phyloP scores from a whole-genome alignment of 2,797 vertebrate species.

The Myiothlypis coronata region DNA sequence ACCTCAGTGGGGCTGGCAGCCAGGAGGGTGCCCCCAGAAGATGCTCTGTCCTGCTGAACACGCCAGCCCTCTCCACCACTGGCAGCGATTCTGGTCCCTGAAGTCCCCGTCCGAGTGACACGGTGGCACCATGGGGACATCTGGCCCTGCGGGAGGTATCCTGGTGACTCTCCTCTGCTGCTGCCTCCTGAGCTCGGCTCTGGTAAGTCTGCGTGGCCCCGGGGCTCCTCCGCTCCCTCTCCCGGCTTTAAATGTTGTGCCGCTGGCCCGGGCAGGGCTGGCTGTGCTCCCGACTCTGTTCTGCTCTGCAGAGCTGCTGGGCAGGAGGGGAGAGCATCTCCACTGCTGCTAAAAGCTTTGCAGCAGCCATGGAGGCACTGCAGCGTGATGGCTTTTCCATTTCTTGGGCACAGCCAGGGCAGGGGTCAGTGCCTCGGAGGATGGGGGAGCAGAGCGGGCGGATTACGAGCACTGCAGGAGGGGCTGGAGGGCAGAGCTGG shows the following conservation, averaged over 20 bases:
- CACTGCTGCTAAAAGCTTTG: background rate
- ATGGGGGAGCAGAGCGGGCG: rapidly evolving
- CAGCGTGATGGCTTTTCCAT: background rate
- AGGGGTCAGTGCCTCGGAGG: background rate
- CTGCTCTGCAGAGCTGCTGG: background rate
- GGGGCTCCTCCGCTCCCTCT: background rate
- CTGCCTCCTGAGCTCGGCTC: conserved; percentile 29
- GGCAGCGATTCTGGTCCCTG: background rate
- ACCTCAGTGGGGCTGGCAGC: background rate
- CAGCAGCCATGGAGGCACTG: background rate
- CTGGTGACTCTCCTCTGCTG: background rate
- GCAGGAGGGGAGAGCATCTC: background rate
- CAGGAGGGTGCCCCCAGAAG: background rate
- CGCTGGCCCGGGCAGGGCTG: rapidly evolving
- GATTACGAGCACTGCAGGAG: rapidly evolving
- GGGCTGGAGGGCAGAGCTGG: background rate
- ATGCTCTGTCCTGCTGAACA: background rate
- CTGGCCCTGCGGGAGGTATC: background rate
- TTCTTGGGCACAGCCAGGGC: background rate
- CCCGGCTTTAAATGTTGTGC: background rate
- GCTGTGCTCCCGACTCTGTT: rapidly evolving
- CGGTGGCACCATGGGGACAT: background rate
- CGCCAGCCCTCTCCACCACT: background rate
- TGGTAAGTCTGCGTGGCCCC: conserved; percentile 4
- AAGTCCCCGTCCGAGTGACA: background rate